These are phyloP conservation scores for Andinoacara biseriatus DNA, from an alignment of 2,113 vertebrate species.

Conservation along the genomic window DNA sequence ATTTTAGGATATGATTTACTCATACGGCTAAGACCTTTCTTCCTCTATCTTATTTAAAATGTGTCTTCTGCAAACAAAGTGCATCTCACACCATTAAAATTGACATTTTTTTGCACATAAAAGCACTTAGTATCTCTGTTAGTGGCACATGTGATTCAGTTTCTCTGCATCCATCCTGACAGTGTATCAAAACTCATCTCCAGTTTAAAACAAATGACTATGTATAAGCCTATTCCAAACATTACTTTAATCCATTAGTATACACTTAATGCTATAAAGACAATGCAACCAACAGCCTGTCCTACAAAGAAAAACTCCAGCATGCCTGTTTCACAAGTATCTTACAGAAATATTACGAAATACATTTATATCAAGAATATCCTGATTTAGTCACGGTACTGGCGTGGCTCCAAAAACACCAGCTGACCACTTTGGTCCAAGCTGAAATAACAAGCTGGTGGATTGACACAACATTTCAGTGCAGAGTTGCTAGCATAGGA, in stretches of 20 bases:
- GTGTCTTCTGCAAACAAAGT: constrained; percentile 11
- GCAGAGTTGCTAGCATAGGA: background rate
- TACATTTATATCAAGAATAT: too few species aligned
- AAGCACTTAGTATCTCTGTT: constrained; percentile 32
- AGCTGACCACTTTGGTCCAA: too few species aligned
- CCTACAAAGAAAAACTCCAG: background rate
- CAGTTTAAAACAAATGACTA: constrained; percentile 7
- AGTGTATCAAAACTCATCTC: background rate
- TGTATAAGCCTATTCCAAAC: background rate
- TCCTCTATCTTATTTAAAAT: background rate
- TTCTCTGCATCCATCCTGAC: background rate
- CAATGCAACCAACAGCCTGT: background rate
- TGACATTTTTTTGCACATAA: constrained; percentile 9
- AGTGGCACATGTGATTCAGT: constrained; percentile 1
- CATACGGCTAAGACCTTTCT: background rate
- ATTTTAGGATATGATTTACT: constrained; percentile 8
- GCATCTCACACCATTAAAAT: constrained; percentile 7
- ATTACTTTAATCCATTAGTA: constrained; percentile 31
- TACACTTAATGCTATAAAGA: constrained; percentile 21
- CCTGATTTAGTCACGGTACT: too few species aligned
- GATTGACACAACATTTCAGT: background rate
- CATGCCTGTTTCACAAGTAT: background rate
- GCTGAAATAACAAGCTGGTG: background rate
- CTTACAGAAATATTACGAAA: background rate
- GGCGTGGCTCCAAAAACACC: too few species aligned